These are phyloP conservation scores for Eretmocerus hayati DNA, from an alignment of 2,888 invertebrate genomes.

Conservation along the genomic window DNA sequence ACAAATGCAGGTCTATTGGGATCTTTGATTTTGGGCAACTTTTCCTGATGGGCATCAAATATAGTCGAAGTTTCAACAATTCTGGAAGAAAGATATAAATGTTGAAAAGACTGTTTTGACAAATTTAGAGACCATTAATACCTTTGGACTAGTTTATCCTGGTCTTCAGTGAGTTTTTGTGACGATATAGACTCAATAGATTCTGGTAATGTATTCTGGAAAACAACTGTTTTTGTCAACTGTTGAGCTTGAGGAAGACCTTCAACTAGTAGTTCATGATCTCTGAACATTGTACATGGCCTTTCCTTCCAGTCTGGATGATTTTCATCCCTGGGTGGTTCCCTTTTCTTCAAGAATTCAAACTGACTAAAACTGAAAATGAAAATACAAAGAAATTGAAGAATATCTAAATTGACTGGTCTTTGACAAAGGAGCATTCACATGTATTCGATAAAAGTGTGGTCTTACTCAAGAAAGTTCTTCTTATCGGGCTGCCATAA, in stretches of 20 bases:
- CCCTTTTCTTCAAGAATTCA: slow-evolving; percentile 23
- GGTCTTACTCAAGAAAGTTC: slow-evolving; percentile 13
- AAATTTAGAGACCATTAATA: slow-evolving; percentile 36
- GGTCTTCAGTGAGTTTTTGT: slow-evolving; percentile 44
- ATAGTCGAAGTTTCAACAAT: slow-evolving; percentile 60
- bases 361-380: slow-evolving; percentile 32
- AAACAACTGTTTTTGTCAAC: slow-evolving; percentile 69
- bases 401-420: background rate
- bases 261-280: slow-evolving; percentile 60
- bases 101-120: slow-evolving; percentile 42
- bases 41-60: slow-evolving; percentile 73
- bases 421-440: background rate
- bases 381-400: slow-evolving; percentile 1
- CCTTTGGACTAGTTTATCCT: slow-evolving; percentile 53
- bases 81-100: slow-evolving; percentile 22
- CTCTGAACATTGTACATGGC: slow-evolving; percentile 55
- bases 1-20: slow-evolving; percentile 62
- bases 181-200: slow-evolving; percentile 49
- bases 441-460: background rate
- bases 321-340: slow-evolving; percentile 48
- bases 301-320: slow-evolving; percentile 62
- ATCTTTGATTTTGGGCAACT: slow-evolving; percentile 67
- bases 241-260: slow-evolving; percentile 73
- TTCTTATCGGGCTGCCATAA: slow-evolving; percentile 39
- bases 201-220: slow-evolving; percentile 57